A percentile compares a stretch with the other conserved stretches of the same genome.
These are phyloP conservation scores for Vannuccia rotundouncinata DNA, from an alignment of 2,888 invertebrate genomes.

Conservation along the genomic window DNA sequence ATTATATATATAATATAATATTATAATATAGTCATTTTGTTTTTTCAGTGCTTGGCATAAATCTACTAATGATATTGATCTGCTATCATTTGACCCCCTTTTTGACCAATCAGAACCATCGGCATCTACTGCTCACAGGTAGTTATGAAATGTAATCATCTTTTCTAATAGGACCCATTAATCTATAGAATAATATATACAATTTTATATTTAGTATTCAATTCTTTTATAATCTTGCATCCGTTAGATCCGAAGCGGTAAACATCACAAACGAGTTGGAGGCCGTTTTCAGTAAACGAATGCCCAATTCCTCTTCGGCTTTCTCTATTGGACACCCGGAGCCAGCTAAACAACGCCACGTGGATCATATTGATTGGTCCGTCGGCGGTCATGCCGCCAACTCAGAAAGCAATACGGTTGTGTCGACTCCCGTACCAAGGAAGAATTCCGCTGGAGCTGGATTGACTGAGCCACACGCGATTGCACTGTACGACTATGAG, in stretches of 20 bases:
- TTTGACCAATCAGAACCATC: conserved; percentile 1
- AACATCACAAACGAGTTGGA: neutral
- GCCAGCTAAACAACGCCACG: neutral
- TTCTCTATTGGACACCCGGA: neutral
- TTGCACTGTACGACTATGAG: conserved; percentile 8
- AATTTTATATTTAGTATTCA: too few species aligned
- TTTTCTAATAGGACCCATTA: too few species aligned
- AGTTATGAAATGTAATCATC: too few species aligned
- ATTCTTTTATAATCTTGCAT: neutral
- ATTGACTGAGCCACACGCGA: neutral
- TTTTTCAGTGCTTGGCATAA: conserved; percentile 19
- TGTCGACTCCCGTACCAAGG: neutral
- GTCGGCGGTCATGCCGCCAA: neutral
- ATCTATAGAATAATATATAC: too few species aligned
- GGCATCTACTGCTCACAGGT: neutral
- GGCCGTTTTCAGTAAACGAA: neutral
- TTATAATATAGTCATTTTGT: too few species aligned
- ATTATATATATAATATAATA: neutral
- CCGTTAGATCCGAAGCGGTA: neutral
- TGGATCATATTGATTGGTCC: neutral
- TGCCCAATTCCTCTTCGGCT: neutral
- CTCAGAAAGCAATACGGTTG: neutral
- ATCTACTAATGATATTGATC: conserved; percentile 6
- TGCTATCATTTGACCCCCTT: conserved; percentile 4
- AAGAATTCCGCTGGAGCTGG: neutral